Evolutionary conservation across 2,888 invertebrate species (phyloP).

Genomic region (Zootermopsis nevadensis): DNA sequence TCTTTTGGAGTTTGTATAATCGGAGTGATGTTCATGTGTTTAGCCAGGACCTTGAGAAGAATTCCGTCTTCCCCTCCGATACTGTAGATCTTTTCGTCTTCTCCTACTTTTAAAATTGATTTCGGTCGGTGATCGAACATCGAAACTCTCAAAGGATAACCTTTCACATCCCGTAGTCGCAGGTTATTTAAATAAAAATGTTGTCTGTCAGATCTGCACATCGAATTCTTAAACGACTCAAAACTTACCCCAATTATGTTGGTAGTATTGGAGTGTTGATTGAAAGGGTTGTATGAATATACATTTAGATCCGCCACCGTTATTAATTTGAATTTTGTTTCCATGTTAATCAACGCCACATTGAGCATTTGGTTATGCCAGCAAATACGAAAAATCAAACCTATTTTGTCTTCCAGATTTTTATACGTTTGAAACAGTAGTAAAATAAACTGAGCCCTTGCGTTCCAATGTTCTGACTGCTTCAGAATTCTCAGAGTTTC

Average conservation of each 20-base stretch:
- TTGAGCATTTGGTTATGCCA: background rate
- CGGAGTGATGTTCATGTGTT: conserved; percentile 1
- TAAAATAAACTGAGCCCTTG: background rate
- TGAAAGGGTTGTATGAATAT: conserved; percentile 15
- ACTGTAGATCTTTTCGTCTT: background rate
- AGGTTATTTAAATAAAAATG: background rate
- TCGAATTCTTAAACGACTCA: background rate
- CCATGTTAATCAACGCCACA: background rate
- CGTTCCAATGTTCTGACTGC: background rate
- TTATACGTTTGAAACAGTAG: background rate
- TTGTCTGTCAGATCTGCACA: background rate
- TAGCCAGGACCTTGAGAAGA: background rate
- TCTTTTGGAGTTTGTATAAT: background rate
- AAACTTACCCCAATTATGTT: background rate
- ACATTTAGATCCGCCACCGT: background rate
- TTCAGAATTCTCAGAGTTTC: background rate
- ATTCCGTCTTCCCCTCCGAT: conserved; percentile 14
- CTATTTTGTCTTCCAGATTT: background rate
- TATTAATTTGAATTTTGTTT: background rate
- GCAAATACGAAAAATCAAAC: background rate
- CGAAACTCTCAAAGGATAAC: background rate
- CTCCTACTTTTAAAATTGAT: background rate
- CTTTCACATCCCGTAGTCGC: background rate
- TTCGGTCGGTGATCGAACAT: conserved; percentile 19
- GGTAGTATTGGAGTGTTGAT: background rate